Evolutionary conservation across 1,140 invertebrate genomes (phyloP).

Genomic region (Micrasema minimum): DNA sequence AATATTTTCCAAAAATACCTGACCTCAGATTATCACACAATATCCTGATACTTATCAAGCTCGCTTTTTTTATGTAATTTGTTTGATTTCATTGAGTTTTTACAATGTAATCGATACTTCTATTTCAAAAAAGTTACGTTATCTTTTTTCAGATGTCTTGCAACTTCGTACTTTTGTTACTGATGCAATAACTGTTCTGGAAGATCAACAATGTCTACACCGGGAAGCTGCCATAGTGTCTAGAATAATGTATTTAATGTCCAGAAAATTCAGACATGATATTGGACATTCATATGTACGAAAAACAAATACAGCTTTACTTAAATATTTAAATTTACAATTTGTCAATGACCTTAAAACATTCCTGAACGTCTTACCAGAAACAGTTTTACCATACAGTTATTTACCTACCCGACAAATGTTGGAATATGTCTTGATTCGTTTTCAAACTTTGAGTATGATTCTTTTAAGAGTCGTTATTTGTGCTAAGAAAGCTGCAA

Average conservation of each 20-base stretch:
- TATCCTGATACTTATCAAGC: no score
- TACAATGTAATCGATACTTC: no score
- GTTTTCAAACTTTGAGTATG: conserved; percentile 68
- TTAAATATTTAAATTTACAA: conserved; percentile 66
- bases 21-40: no score
- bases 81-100: no score
- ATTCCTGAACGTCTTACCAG: conserved; percentile 57
- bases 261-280: conserved; percentile 70
- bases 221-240: conserved; percentile 68
- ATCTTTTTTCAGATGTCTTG: conserved; percentile 60
- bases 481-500: conserved; percentile 61
- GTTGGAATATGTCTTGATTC: conserved; percentile 68
- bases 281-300: conserved; percentile 70
- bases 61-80: no score
- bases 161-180: conserved; percentile 55
- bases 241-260: conserved; percentile 70
- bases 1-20: no score
- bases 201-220: conserved; percentile 65
- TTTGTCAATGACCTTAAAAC: conserved; percentile 63
- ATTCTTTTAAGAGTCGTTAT: conserved; percentile 67
- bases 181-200: conserved; percentile 61
- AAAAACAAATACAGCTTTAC: conserved; percentile 67
- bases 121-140: no score
- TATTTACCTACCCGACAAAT: conserved; percentile 70
- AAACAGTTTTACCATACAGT: conserved; percentile 49